phyloP scores from a whole-genome alignment of 2,797 vertebrate species.

The Pseudochirops corinnae region DNA sequence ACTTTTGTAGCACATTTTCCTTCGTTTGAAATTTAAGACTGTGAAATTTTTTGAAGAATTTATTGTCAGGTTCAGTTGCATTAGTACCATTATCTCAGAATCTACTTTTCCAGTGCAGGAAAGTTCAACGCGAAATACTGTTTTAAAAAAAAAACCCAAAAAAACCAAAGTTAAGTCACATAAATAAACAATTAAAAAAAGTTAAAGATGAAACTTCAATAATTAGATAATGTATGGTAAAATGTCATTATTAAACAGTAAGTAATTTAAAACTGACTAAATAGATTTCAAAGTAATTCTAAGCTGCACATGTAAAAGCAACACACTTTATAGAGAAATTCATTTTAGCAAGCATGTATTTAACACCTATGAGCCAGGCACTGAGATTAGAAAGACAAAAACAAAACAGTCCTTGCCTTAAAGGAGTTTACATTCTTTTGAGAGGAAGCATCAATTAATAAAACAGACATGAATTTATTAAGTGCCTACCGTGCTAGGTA shows the following conservation, averaged over 20 bases:
- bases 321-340: not conserved
- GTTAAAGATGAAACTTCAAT: not conserved
- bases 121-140: conserved; percentile 97
- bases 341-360: not conserved
- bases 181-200: conserved; percentile 2
- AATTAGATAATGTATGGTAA: not conserved
- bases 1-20: conserved; percentile 99
- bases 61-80: conserved; percentile 97
- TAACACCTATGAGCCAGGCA: not conserved
- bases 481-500: not conserved
- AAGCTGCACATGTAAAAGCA: not conserved
- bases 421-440: not conserved
- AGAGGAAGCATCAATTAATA: not conserved
- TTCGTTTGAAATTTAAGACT: conserved; percentile 99
- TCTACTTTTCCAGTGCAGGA: conserved; percentile 96
- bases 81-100: conserved; percentile 93
- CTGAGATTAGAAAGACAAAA: not conserved
- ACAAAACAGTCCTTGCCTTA: not conserved
- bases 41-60: conserved; percentile 95
- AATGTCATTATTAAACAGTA: not conserved
- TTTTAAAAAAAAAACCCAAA: conserved; percentile 55
- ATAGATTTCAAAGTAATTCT: not conserved
- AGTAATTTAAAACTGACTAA: not conserved
- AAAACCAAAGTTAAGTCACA: not conserved
- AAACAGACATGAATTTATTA: not conserved